phyloP scores from a whole-genome alignment of 2,888 invertebrate species.

The Andrena praecox region DNA sequence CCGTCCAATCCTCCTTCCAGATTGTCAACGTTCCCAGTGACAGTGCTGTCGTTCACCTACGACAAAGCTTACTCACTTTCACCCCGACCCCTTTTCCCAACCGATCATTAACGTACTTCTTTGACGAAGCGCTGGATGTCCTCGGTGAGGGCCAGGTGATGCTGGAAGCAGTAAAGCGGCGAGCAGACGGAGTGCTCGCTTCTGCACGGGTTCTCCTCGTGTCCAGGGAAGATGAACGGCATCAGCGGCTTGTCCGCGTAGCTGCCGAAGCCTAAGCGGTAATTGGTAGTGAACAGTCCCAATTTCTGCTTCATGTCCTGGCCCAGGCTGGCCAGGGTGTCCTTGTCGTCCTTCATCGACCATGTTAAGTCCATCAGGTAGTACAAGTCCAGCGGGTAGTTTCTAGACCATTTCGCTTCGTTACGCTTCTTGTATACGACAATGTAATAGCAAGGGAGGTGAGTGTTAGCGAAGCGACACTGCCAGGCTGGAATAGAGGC shows the following conservation, averaged over 20 bases:
- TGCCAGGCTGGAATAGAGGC: background rate
- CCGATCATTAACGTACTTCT: constrained; percentile 66
- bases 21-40: constrained; percentile 94
- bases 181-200: constrained; percentile 88
- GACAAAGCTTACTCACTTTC: background rate
- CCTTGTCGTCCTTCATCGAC: constrained; percentile 95
- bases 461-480: too few species aligned
- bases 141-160: constrained; percentile 90
- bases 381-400: constrained; percentile 95
- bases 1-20: constrained; percentile 96
- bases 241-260: constrained; percentile 92
- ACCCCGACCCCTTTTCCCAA: background rate
- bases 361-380: constrained; percentile 96
- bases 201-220: constrained; percentile 88
- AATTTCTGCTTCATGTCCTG: constrained; percentile 87
- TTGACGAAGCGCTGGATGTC: constrained; percentile 87
- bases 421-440: background rate
- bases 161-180: constrained; percentile 93
- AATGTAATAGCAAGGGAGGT: too few species aligned
- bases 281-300: constrained; percentile 89
- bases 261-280: constrained; percentile 91
- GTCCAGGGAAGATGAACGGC: constrained; percentile 88
- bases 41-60: constrained; percentile 87
- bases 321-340: constrained; percentile 90
- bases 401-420: constrained; percentile 84